Percentiles rank a stretch among this genome's conserved stretches.
Conservation (phyloP, 2,888 invertebrate genomes). For the Drosophila recens region DNA sequence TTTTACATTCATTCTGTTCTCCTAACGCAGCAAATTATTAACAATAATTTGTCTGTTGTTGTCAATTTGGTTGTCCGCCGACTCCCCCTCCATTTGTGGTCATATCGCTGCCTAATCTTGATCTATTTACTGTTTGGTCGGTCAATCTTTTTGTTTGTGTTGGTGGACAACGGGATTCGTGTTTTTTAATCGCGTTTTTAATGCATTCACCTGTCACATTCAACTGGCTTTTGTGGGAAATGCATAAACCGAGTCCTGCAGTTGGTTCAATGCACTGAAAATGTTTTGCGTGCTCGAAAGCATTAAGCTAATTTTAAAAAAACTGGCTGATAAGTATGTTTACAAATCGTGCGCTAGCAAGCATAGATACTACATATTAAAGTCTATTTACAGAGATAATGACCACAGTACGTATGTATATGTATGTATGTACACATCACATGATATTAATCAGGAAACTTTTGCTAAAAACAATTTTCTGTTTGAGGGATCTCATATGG, state of each 20-base stretch:
- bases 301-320: constrained; percentile 52
- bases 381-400: not conserved
- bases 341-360: not conserved
- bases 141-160: constrained; percentile 1
- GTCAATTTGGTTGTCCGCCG: constrained; percentile 37
- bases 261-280: constrained; percentile 67
- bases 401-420: too few relatives aligned
- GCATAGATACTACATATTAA: constrained; percentile 4
- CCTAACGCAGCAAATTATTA: constrained; percentile 43
- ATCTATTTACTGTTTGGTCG: constrained; percentile 48
- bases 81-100: constrained; percentile 14
- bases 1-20: not conserved
- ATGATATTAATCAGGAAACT: not conserved
- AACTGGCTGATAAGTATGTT: constrained; percentile 24
- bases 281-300: constrained; percentile 55
- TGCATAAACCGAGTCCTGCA: constrained; percentile 36
- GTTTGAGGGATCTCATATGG: not conserved
- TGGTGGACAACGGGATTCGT: constrained; percentile 16
- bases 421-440: not conserved
- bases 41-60: constrained; percentile 53
- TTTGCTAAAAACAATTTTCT: not conserved
- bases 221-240: constrained; percentile 23
- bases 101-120: constrained; percentile 58
- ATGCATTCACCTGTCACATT: constrained; percentile 64
- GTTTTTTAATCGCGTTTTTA: constrained; percentile 43